phyloP scores from a whole-genome alignment of 2,888 invertebrate species.

The Halictus ligatus region DNA sequence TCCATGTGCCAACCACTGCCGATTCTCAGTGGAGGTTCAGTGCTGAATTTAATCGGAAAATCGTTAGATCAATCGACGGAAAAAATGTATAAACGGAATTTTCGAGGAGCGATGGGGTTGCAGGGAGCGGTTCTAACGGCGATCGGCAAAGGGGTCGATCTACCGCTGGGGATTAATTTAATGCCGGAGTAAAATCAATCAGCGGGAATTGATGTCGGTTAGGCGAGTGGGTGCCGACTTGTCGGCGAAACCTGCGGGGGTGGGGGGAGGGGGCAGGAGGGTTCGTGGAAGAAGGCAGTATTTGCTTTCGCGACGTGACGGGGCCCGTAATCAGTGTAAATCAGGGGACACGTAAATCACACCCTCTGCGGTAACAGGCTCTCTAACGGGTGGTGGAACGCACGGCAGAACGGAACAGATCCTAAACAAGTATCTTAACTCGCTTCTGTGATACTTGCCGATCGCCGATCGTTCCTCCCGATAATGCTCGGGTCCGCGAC shows the following conservation, averaged over 20 bases:
- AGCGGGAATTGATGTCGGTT: conserved; percentile 79
- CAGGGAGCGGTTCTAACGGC: conserved; percentile 31
- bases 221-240: conserved; percentile 72
- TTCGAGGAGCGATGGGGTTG: conserved; percentile 2
- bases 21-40: too few relatives aligned
- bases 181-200: conserved; percentile 82
- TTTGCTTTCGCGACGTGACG: conserved; percentile 81
- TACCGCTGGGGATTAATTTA: conserved; percentile 77
- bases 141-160: conserved; percentile 37
- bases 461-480: not conserved
- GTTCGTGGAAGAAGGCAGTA: conserved; percentile 72
- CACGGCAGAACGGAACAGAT: conserved; percentile 38
- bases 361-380: conserved; percentile 79
- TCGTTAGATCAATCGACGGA: not conserved
- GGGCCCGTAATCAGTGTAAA: conserved; percentile 84
- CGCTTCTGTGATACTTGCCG: conserved; percentile 35
- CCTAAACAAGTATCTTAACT: conserved; percentile 9
- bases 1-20: too few relatives aligned
- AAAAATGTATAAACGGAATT: not conserved
- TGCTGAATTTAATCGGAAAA: too few relatives aligned
- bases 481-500: not conserved
- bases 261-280: conserved; percentile 11
- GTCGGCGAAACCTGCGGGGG: conserved; percentile 38
- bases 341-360: conserved; percentile 84
- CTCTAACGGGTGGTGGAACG: conserved; percentile 79